Percentiles rank a stretch among this genome's conserved stretches.
Evolutionary conservation across 2,113 vertebrate species (phyloP).

Genomic region (Puffinus mauretanicus): DNA sequence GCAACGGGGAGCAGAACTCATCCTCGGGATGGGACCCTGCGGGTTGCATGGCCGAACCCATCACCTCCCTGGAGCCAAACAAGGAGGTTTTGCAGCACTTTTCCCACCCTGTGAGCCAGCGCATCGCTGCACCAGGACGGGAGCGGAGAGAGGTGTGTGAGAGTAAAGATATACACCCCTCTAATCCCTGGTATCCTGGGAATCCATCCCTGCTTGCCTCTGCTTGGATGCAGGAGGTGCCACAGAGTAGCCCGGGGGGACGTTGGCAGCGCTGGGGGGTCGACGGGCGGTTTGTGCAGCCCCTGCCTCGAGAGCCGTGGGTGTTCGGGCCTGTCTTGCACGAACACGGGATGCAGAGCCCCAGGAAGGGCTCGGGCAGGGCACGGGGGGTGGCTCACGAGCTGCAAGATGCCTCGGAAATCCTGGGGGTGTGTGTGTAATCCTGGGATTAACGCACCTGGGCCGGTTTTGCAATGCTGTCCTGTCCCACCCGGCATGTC

Average conservation of each 20-base stretch:
- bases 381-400: not conserved
- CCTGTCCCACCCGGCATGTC: not conserved
- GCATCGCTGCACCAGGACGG: accelerated
- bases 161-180: not conserved
- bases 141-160: not conserved
- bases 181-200: not conserved
- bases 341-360: accelerated
- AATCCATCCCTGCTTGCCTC: not conserved
- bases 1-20: not conserved
- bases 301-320: not conserved
- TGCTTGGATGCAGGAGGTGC: not conserved
- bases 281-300: not conserved
- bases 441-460: not conserved
- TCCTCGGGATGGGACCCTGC: not conserved
- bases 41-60: not conserved
- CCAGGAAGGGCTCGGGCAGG: not conserved
- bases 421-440: not conserved
- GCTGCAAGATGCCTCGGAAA: not conserved
- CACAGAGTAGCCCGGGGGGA: not conserved
- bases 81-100: accelerated
- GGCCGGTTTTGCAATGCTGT: not conserved
- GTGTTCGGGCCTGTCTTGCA: not conserved
- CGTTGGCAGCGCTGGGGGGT: not conserved
- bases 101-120: not conserved
- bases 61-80: not conserved